These are phyloP conservation scores for Anastrepha obliqua DNA, from an alignment of 1,140 invertebrate species.

Conservation along the genomic window DNA sequence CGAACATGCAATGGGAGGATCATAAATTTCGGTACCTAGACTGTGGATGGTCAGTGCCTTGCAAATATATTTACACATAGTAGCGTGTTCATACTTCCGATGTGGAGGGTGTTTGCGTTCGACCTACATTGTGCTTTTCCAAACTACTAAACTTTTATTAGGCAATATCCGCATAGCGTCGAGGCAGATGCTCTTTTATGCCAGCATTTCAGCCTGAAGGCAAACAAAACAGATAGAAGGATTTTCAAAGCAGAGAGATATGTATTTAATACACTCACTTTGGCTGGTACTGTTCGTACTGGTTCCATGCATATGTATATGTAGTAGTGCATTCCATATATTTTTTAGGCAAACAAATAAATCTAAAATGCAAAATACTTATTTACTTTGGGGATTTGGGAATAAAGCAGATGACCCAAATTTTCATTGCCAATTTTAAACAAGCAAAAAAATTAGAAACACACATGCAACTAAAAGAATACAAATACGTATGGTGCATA, in stretches of 20 bases:
- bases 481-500: not conserved
- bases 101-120: not conserved
- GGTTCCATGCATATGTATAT: no score
- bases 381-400: not conserved
- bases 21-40: no score
- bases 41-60: no score
- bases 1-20: no score
- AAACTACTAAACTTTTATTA: conserved; percentile 16
- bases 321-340: not conserved
- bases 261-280: not conserved
- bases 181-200: no score
- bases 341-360: not conserved
- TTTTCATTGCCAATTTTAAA: not conserved
- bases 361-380: not conserved
- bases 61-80: no score
- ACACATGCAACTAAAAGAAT: not conserved
- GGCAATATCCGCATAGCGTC: not conserved
- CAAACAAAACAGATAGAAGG: not conserved
- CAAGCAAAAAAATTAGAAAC: not conserved
- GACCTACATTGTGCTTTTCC: not conserved
- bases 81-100: not conserved
- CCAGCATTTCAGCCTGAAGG: not conserved
- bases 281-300: not conserved
- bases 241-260: not conserved
- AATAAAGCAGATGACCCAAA: not conserved